Evolutionary conservation across 2,888 invertebrate species (phyloP).

Genomic region (Patella ulyssiponensis): DNA sequence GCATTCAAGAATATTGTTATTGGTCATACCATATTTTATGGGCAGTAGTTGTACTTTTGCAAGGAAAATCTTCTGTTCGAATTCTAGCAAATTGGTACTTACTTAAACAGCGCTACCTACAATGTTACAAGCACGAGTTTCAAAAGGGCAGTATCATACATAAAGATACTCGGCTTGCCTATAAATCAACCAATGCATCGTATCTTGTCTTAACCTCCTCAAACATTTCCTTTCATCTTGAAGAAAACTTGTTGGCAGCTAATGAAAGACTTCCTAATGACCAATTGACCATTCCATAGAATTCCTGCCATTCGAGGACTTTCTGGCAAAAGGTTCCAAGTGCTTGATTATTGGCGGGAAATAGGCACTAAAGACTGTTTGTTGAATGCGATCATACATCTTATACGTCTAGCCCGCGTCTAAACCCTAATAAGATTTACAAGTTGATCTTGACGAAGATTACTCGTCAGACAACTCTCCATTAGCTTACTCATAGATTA

Average conservation of each 20-base stretch:
- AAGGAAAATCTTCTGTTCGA: no score
- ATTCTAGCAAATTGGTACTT: no score
- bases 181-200: slow-evolving; percentile 8
- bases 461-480: background rate
- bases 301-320: background rate
- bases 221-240: background rate
- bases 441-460: background rate
- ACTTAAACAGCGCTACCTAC: no score
- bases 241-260: slow-evolving; percentile 9
- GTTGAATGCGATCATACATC: background rate
- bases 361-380: background rate
- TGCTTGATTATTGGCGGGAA: background rate
- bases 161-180: background rate
- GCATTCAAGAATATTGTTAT: no score
- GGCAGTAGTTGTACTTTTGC: no score
- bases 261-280: slow-evolving; percentile 1
- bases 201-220: background rate
- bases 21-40: no score
- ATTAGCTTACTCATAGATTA: background rate
- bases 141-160: background rate
- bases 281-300: background rate
- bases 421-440: slow-evolving; percentile 3
- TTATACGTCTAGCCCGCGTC: background rate
- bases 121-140: no score
- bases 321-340: background rate